These are phyloP conservation scores for Potamarius usumacintae DNA, from an alignment of 2,113 vertebrate species.

Conservation along the genomic window DNA sequence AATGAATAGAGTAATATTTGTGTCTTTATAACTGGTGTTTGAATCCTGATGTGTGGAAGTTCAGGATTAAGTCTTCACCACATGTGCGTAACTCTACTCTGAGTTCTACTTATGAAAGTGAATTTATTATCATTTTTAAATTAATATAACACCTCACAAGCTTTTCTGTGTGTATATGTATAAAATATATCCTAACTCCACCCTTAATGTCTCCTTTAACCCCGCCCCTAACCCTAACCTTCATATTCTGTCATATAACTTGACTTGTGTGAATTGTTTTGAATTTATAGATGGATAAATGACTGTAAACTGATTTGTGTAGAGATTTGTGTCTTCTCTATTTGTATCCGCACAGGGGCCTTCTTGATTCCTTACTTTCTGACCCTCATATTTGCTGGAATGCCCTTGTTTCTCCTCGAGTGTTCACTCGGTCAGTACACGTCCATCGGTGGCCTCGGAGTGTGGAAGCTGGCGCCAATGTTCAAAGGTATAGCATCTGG, in stretches of 20 bases:
- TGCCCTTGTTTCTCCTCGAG: constrained; percentile 95
- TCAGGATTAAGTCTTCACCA: not conserved
- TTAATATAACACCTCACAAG: too few species aligned
- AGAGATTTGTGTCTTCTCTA: not conserved
- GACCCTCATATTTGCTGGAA: constrained; percentile 95
- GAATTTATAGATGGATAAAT: not conserved
- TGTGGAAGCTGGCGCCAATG: constrained; percentile 98
- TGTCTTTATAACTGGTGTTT: not conserved
- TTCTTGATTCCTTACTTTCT: constrained; percentile 98
- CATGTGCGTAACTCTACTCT: not conserved
- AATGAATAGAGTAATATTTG: not conserved
- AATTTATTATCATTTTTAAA: not conserved
- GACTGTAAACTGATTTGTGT: not conserved
- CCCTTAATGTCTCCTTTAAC: not conserved
- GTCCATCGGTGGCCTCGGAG: constrained; percentile 94
- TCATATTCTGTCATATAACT: not conserved
- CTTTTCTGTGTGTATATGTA: too few species aligned
- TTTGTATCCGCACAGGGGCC: constrained; percentile 78
- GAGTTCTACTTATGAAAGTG: not conserved
- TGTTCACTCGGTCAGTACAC: constrained; percentile 92
- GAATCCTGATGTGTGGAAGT: not conserved
- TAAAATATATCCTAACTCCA: not conserved
- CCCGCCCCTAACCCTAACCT: not conserved
- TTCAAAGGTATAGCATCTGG: constrained; percentile 85
- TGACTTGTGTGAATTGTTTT: not conserved